Evolutionary conservation across 37 sponge, comb jelly and placozoan genomes (phyloP), one percentile per base, ranked within the genome.

Genomic region (Geodia barretti): DNA sequence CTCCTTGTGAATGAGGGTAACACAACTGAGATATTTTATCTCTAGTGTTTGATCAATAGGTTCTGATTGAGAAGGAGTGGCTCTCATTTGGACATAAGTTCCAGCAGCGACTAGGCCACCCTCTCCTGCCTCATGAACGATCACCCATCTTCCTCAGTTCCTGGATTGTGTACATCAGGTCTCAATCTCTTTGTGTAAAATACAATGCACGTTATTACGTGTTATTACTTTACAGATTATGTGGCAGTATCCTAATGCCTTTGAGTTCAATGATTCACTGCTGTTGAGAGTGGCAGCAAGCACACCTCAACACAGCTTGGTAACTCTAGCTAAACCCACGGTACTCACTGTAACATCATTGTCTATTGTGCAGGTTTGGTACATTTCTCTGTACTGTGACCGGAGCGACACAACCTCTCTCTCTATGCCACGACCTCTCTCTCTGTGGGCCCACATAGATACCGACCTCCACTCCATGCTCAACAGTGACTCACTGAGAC

Each of bases 81-180:
- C 88, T 99, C 31, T 84, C 93, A 37, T 99, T 97, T 83, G 99
- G 99, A 28, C 99, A 99, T 85, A 94, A 95, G 74, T 99, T 99
- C 68, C 80, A 88, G 42, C 88, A 99, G 19, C 82, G 99, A 3
- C 74, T 99, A 34, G 99, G 92, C 1, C 77, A 90, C 68, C 94
- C 93, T 23, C 73, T 73, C 68, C 39, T 70, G 39, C 92, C 99
- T 29, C 88, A 87, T 66, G 96, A 99, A 68, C 31, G 97, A 34
- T 99, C 99, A 29, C 99, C 99, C 8, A 90, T 99, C 41, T 99
- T 99, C 74, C 79, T 97, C 99, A 97, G 68, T 99, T 99, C 78
- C 86, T 99, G 60, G 99, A 99, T 84, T 94, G 95, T 73, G 88
- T 90, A 20, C 83, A 89, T 33, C 99, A 99, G 91, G 87, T 92